Evolutionary conservation across 2,113 vertebrate species (phyloP), one percentile per base, ranked within the genome.

Genomic region (Mugil cephalus): DNA sequence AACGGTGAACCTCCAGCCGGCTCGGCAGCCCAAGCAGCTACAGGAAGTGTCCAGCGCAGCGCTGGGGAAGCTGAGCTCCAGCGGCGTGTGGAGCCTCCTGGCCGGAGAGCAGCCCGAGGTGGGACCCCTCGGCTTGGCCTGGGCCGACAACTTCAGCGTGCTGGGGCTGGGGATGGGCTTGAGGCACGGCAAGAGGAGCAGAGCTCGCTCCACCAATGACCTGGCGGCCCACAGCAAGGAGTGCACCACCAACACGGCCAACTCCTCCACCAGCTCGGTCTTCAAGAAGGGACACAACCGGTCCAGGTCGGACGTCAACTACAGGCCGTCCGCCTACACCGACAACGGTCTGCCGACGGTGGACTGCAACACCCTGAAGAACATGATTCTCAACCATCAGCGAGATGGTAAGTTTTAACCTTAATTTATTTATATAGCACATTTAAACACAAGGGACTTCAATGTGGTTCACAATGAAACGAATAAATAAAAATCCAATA

Each of bases 141-240:
- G 96, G 96, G 89, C 95, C 3, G 91, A 94, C 76, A 95, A 96
- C 70, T 85, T 98, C 80, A 95, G 93, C 11, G 92, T 96, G 55
- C 92, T 97, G 74, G 94, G 42, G 9, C 88, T 96, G 6, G 91
- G 87, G 2, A 66, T 82, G 75, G 86, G 91, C 19, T 13, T 88
- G 38, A 94, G 96, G 76, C 95, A 96, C 19, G 94, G 95, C 69
- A 96, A 96, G 82, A 95, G 94, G 69, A 95, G 95, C 80, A 90
- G 96, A 19, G 96, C 97, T 1, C 95, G 95, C 10, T 99, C 98
- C 0, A 96, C 98, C 80, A 99, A 99, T 0, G 98, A 99, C 89
- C 91, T 98, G 81, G 80, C 95, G 4, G 93, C 91, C 15, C 94
- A 96, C 12, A 84, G 66, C 62, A 97, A 97, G 68, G 96, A 97